phyloP scores from a whole-genome alignment of 2,888 invertebrate genomes.

The Listrodromus nycthemerus region DNA sequence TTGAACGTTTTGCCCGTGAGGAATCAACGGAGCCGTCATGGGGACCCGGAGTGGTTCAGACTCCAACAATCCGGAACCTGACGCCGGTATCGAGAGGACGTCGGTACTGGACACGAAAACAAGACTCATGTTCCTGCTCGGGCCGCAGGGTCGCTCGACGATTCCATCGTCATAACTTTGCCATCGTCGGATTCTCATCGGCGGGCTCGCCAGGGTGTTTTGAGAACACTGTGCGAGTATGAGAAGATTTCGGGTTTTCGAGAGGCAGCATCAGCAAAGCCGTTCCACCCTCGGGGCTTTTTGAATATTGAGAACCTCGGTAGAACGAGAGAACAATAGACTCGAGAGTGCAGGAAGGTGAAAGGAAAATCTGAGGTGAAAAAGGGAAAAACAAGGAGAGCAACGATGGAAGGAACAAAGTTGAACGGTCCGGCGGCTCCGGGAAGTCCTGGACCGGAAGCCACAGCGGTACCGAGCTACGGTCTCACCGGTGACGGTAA shows the following conservation, averaged over 20 bases:
- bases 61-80: slow-evolving; percentile 23
- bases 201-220: slow-evolving; percentile 10
- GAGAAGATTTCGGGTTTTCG: slow-evolving; percentile 48
- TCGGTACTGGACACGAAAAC: slow-evolving; percentile 67
- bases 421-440: slow-evolving; percentile 75
- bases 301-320: slow-evolving; percentile 38
- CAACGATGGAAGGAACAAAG: slow-evolving; percentile 79
- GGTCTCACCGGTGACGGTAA: slow-evolving; percentile 74
- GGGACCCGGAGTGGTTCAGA: slow-evolving; percentile 28
- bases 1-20: slow-evolving; percentile 29
- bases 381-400: neutral
- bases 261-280: slow-evolving; percentile 32
- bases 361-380: slow-evolving; percentile 29
- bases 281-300: slow-evolving; percentile 51
- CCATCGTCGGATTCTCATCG: slow-evolving; percentile 30
- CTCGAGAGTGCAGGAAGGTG: slow-evolving; percentile 38
- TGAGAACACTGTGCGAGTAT: slow-evolving; percentile 38
- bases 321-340: slow-evolving; percentile 51
- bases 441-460: slow-evolving; percentile 75
- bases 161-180: slow-evolving; percentile 65
- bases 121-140: slow-evolving; percentile 75
- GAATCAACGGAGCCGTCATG: slow-evolving; percentile 42
- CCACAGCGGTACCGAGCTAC: slow-evolving; percentile 76
- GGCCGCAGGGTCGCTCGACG: slow-evolving; percentile 72
- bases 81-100: slow-evolving; percentile 52